Conservation (phyloP, 2,797 vertebrate species). For the Rachycentron canadum region DNA sequence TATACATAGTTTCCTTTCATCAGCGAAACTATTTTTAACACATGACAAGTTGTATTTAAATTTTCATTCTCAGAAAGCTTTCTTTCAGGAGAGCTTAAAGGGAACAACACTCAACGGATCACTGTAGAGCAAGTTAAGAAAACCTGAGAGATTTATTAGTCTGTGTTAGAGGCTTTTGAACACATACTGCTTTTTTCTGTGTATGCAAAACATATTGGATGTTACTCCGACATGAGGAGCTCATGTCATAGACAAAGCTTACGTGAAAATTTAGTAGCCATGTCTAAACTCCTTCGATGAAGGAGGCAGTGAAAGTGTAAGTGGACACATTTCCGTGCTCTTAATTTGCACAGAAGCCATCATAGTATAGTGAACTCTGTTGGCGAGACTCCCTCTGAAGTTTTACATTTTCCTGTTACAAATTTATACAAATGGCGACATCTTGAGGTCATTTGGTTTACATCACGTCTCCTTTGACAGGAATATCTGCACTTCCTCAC, state of each 20-base stretch:
- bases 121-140: background rate
- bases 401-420: background rate
- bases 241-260: background rate
- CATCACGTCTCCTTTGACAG: background rate
- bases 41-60: no score
- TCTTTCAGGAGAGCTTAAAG: conserved; percentile 4
- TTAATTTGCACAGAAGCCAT: background rate
- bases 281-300: background rate
- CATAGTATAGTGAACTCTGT: background rate
- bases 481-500: conserved; percentile 7
- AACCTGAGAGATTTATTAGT: conserved; percentile 9
- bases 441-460: background rate
- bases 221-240: background rate
- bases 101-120: background rate
- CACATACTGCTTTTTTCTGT: background rate
- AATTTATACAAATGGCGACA: background rate
- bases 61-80: background rate
- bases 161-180: background rate
- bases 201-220: background rate
- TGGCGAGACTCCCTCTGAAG: background rate
- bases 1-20: background rate
- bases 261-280: background rate
- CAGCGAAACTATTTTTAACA: no score
- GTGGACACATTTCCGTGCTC: background rate
- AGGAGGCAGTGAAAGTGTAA: background rate